Percentiles rank a stretch among this genome's conserved stretches.
These are phyloP conservation scores for Scrobipalpa atriplicella DNA, from an alignment of 2,888 invertebrate species.

Conservation along the genomic window DNA sequence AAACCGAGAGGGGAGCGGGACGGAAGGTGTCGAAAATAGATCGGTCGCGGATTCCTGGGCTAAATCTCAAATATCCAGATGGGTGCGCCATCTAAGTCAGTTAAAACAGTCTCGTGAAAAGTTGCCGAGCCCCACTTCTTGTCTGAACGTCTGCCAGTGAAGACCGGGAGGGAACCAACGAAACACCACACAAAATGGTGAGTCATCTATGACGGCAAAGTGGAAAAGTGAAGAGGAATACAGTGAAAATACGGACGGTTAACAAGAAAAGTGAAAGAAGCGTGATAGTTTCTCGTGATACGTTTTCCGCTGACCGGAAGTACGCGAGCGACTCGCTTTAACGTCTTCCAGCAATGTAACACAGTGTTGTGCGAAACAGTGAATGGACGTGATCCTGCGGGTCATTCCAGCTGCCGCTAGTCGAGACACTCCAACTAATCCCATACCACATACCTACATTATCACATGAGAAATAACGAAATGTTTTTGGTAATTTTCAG, in stretches of 20 bases:
- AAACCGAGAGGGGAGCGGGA: conserved; percentile 63
- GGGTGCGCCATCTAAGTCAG: conserved; percentile 88
- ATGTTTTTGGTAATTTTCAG: conserved; percentile 85
- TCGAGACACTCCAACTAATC: conserved; percentile 49
- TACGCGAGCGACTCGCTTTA: conserved; percentile 52
- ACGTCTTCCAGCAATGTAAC: conserved; percentile 44
- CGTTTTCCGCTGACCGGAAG: conserved; percentile 73
- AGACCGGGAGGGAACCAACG: conserved; percentile 85
- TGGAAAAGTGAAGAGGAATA: conserved; percentile 76
- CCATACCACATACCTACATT: conserved; percentile 54
- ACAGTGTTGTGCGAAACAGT: conserved; percentile 70
- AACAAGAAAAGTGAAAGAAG: conserved; percentile 61
- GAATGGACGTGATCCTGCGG: conserved; percentile 54
- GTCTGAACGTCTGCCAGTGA: conserved; percentile 89
- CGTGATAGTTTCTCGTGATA: conserved; percentile 59
- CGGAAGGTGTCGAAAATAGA: conserved; percentile 78
- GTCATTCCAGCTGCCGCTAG: conserved; percentile 52
- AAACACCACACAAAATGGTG: conserved; percentile 87
- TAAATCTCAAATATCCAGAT: conserved; percentile 85
- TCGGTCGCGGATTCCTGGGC: conserved; percentile 82
- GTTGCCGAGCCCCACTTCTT: conserved; percentile 89
- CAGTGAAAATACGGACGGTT: conserved; percentile 71
- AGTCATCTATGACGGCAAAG: conserved; percentile 74
- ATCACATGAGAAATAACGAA: conserved; percentile 67
- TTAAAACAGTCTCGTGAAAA: conserved; percentile 88